Base-by-base conservation (phyloP, 2,113 vertebrate genomes). In the Verasper variegatus region DNA sequence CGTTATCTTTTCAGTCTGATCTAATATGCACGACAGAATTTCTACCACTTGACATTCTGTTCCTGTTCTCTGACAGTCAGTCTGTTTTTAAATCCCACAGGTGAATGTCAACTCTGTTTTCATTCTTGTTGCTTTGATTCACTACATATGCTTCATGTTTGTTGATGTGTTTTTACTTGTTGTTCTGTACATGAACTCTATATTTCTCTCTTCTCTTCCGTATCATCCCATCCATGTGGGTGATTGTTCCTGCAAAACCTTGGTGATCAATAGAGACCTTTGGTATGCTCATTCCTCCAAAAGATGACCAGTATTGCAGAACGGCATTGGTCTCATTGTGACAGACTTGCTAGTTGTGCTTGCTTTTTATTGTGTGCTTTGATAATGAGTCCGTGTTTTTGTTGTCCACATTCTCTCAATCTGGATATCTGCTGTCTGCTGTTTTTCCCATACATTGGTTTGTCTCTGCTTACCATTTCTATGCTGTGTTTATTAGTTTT, bases 231-330 rank as follows among this genome's bases (percentile, higher is more conserved):
- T 96, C 94, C 96, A 79, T 96, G 90, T 95, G 95, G 94, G 92
- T 95, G 94, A 95, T 95, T 95, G 92, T 94, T 96, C 93, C 95
- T 96, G 95, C 89, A 95, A 96, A 95, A 87, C 94, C 89, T 92
- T 92, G 93, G 91, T 95, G 94, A 96, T 95, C 94, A 95, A 89
- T 95, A 97, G 95, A 96, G 93, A 96, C 93, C 71, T 96, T 97
- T 95, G 94, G 94, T 97, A 95, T 93, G 94, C 93, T 94, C 89
- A 93, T 92, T 94, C 91, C 93, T 94, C 91, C 93, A 92, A 92
- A 92, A 93, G 88, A 94, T 77, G 91, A 90, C 87, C 94, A 93
- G 87, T 94, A 91, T 94, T 92, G 92, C 82, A 90, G 85, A 95
- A 80, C 64, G 76, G 52, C 67, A 57, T 79, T 82, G 83, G 76